phyloP scores from a whole-genome alignment of 1,140 invertebrate genomes.

The Fopius arisanus region DNA sequence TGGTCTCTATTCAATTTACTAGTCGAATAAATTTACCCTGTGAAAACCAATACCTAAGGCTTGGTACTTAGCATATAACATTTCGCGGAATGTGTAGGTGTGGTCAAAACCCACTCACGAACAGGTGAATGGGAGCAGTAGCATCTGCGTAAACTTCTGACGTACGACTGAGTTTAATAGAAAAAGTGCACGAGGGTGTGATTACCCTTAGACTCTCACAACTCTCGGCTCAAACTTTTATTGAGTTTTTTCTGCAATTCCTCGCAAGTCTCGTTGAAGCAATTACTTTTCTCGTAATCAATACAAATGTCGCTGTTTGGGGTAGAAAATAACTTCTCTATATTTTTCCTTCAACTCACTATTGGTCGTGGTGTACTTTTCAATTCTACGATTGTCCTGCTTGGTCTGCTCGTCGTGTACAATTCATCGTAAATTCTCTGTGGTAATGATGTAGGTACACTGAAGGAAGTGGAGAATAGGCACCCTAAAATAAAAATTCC shows the following conservation, averaged over 20 bases:
- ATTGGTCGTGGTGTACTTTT: slow-evolving; percentile 11
- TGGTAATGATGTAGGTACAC: slow-evolving; percentile 10
- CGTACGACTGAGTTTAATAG: neutral
- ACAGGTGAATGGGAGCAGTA: neutral
- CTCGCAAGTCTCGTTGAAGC: too few species aligned
- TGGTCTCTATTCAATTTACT: neutral
- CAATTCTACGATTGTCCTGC: slow-evolving; percentile 27
- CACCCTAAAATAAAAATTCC: slow-evolving; percentile 16
- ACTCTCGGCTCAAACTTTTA: neutral
- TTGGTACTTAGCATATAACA: neutral
- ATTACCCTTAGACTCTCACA: neutral
- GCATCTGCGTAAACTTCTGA: neutral
- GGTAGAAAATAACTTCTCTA: too few species aligned
- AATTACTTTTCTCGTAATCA: too few species aligned
- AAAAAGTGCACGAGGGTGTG: neutral
- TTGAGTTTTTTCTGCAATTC: neutral
- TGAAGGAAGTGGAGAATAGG: slow-evolving; percentile 14
- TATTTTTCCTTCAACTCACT: neutral
- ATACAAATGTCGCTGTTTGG: too few species aligned
- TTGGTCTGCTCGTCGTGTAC: slow-evolving; percentile 25
- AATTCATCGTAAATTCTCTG: slow-evolving; percentile 14
- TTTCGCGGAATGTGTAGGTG: neutral
- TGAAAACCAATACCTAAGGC: neutral
- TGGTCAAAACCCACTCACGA: neutral
- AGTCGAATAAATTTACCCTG: neutral